Conservation (phyloP, 2,797 vertebrate species). For the Halcyon smyrnensis region DNA sequence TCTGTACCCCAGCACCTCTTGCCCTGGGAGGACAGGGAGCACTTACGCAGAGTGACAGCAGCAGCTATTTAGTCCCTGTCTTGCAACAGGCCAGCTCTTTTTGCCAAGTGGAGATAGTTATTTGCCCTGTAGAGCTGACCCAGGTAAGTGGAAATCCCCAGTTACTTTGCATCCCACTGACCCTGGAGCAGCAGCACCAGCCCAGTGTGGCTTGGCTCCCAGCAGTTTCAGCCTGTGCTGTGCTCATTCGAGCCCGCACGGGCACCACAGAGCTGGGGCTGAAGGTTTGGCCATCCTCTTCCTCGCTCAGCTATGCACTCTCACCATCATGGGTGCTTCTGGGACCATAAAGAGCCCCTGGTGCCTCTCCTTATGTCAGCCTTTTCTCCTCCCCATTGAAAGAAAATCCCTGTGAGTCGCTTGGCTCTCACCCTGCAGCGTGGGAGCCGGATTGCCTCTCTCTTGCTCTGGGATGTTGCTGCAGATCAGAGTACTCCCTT, state of each 20-base stretch:
- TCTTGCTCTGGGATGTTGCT: background rate
- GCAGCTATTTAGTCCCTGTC: background rate
- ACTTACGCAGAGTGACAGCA: background rate
- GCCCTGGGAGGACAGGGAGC: background rate
- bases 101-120: background rate
- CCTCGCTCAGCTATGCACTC: background rate
- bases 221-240: background rate
- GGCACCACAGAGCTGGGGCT: background rate
- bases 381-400: background rate
- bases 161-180: background rate
- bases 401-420: rapidly evolving
- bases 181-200: background rate
- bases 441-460: background rate
- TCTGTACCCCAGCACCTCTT: background rate
- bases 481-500: background rate
- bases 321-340: background rate
- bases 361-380: background rate
- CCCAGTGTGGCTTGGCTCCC: background rate
- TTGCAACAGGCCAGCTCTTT: background rate
- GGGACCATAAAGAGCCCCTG: background rate
- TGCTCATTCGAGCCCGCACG: background rate
- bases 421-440: background rate
- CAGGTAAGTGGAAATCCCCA: background rate
- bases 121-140: background rate
- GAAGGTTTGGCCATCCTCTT: background rate